Evolutionary conservation across 2,113 vertebrate genomes (phyloP).

Genomic region (Amazona vittata): DNA sequence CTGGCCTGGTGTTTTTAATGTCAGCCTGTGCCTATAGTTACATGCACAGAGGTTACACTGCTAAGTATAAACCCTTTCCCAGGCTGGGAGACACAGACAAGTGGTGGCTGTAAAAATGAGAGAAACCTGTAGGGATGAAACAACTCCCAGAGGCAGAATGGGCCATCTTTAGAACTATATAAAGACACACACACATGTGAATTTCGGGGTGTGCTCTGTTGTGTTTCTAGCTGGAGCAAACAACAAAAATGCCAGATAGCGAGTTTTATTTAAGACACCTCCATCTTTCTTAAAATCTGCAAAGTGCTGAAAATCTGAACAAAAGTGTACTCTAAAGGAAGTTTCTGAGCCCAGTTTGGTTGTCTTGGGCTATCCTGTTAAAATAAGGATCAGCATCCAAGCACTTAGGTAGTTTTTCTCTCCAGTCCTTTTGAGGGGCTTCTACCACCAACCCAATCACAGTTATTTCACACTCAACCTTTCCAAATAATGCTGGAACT

Average conservation of each 20-base stretch:
- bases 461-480: constrained; percentile 54
- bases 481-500: constrained; percentile 59
- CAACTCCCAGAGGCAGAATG: background rate
- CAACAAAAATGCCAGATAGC: background rate
- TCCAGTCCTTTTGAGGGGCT: background rate
- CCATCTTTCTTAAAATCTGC: background rate
- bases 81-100: background rate
- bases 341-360: background rate
- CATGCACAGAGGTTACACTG: fast-evolving
- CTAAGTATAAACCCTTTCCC: background rate
- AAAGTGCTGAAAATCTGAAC: background rate
- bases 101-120: background rate
- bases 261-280: background rate
- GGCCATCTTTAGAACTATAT: background rate
- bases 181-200: fast-evolving
- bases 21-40: background rate
- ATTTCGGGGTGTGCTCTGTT: background rate
- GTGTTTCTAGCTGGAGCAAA: background rate
- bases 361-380: background rate
- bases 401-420: background rate
- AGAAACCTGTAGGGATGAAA: background rate
- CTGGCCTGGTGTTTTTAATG: background rate
- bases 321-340: background rate
- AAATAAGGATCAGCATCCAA: background rate
- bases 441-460: constrained; percentile 17